Evolutionary conservation across 2,113 vertebrate genomes (phyloP), one percentile per base, ranked within the genome.

Genomic region (Cepphus grylle): DNA sequence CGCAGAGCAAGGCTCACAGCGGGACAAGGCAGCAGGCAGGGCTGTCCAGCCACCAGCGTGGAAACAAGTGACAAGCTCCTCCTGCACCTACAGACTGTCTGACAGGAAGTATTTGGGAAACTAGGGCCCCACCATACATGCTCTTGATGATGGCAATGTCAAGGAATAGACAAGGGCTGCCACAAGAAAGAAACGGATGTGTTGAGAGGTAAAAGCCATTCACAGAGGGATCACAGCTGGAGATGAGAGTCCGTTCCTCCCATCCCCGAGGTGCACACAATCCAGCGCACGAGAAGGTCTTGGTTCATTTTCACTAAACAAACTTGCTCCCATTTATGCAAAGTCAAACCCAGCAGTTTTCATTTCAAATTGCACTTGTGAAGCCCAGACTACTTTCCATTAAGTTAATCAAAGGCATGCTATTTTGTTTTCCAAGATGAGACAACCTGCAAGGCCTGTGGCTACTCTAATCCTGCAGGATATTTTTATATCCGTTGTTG

Each of bases 311-410:
- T 93, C 65, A 67, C n/a, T 86, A 70, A 81, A 85, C 36, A 82
- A 86, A 79, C 30, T 81, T 92, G 70, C 70, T 93, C 77, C 88
- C 79, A 17, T 84, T 77, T 45, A 81, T 36, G 40, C 27, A 32
- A 92, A 95, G 71, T 74, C 62, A 88, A 96, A 82, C 1, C 52
- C 81, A 94, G 38, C 26, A 87, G 17, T 82, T 89, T 94, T 76
- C 19, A 66, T 89, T 94, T 94, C 67, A 81, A 88, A 95, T 88
- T 95, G 86, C 88, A 93, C 83, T 96, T 88, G 85, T 74, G 66
- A 94, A 93, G 42, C 58, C 70, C 90, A 91, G 63, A 87, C 40
- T 73, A 58, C 43, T 53, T 92, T 83, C 63, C 42, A 67, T 73
- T 10, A 84, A 80, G 59, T 82, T 85, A 79, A 88, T 65, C 70